Evolutionary conservation across 2,113 vertebrate genomes (phyloP), one percentile per base, ranked within the genome.

Genomic region (Orientallactaga bullata): DNA sequence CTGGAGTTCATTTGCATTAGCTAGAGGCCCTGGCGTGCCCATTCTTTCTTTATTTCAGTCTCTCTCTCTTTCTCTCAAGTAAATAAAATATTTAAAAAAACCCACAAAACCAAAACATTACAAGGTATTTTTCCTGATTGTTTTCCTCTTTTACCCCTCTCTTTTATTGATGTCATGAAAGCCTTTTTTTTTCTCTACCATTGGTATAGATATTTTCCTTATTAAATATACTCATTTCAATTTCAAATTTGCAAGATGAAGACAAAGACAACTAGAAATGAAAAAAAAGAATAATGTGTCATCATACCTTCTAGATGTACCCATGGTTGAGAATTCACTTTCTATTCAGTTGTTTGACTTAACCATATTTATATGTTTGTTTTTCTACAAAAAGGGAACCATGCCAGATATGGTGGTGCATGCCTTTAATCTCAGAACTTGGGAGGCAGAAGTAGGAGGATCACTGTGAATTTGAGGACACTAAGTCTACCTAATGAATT

Each of bases 241-340:
- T 76, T 80, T 93, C 73, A 93, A 85, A 83, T 94, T 71, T 96
- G 2, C 81, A 79, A 96, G 88, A 77, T 89, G 81, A 95, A 66
- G 66, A 47, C 42, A 72, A 95, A 66, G 66, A 47, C 42, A 72
- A 88, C 7, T 61, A 73, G 32, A 88, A 47, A 85, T 73, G 72
- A 51, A 91, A 93, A 74, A 81, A 81, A 89, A 65, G 24, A 63
- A n/a, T n/a, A n/a, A 15, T 82, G 37, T 68, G 20, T 82, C 55
- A 51, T 35, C 20, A 16, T 26, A 42, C 16, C 51, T 85, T 35
- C 35, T 87, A 58, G 61, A 86, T 35, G 55, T 47, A 85, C 32
- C 23, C n/a, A 26, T 35, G 26, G 60, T 89, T 82, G 72, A 89
- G 66, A 82, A 80, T 84, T 96, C 55, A 81, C 30, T 76, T 94